Evolutionary conservation across 2,888 invertebrate species (phyloP).

Genomic region (Aradus depressus): DNA sequence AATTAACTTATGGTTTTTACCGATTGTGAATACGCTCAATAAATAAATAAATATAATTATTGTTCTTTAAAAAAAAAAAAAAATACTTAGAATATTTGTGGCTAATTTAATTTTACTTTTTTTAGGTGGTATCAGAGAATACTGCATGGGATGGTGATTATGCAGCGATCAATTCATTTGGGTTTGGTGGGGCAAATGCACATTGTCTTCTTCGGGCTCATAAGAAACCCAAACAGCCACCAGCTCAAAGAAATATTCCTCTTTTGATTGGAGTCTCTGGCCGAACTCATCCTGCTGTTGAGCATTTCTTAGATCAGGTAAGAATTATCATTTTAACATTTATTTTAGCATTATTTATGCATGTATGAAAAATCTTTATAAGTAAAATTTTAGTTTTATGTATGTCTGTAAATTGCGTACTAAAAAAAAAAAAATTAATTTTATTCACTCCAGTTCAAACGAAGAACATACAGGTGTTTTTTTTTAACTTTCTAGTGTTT

Average conservation of each 20-base stretch:
- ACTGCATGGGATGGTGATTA: conserved; percentile 83
- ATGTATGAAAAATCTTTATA: no score
- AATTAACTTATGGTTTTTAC: no score
- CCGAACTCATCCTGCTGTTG: conserved; percentile 69
- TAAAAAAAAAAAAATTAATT: no score
- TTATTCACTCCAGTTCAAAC: no score
- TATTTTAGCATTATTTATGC: no score
- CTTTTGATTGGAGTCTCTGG: conserved; percentile 70
- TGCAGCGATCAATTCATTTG: conserved; percentile 90
- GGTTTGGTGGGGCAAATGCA: conserved; percentile 96
- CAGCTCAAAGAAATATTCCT: conserved; percentile 46
- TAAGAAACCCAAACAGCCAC: conserved; percentile 52
- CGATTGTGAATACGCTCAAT: no score
- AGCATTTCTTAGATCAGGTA: conserved; percentile 51
- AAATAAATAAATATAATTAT: no score
- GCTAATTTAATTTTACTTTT: conserved; percentile 7
- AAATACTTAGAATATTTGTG: not conserved
- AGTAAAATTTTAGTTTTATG: no score
- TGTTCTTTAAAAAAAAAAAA: no score
- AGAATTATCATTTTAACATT: conserved; percentile 6
- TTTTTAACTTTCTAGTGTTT: no score
- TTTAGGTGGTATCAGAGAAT: conserved; percentile 66
- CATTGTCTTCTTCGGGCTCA: conserved; percentile 76
- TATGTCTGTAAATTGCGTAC: no score
- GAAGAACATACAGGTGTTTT: no score